These are phyloP conservation scores for Cerceris ruficornis DNA, from an alignment of 2,888 invertebrate species.

Conservation along the genomic window DNA sequence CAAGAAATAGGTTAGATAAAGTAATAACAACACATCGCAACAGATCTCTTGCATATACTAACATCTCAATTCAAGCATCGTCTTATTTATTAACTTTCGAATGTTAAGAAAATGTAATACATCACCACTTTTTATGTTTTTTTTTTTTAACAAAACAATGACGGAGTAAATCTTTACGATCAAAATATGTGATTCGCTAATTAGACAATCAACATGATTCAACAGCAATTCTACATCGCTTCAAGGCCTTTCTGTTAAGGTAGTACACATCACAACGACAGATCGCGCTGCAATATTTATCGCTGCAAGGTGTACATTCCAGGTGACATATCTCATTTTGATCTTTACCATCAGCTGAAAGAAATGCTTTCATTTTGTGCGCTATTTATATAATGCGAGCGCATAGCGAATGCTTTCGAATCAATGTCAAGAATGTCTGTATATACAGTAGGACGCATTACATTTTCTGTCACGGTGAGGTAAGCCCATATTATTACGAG, in stretches of 20 bases:
- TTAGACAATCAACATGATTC: slow-evolving; percentile 10
- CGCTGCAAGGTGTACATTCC: slow-evolving; percentile 3
- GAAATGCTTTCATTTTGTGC: background rate
- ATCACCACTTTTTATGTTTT: background rate
- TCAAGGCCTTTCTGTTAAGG: background rate
- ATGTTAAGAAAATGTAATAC: background rate
- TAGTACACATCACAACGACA: slow-evolving; percentile 44
- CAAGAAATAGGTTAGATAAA: slow-evolving; percentile 58
- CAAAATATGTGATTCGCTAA: background rate
- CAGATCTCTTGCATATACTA: background rate
- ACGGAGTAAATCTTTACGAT: background rate
- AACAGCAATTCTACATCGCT: slow-evolving; percentile 27
- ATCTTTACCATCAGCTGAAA: background rate
- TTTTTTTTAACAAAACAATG: background rate
- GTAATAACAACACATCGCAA: slow-evolving; percentile 43
- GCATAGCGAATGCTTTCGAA: background rate
- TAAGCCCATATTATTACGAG: slow-evolving; percentile 25
- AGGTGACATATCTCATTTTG: slow-evolving; percentile 11
- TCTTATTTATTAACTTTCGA: background rate
- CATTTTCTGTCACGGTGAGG: slow-evolving; percentile 15
- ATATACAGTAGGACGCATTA: background rate
- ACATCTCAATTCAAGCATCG: background rate
- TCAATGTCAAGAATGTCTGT: background rate
- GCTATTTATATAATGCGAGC: background rate
- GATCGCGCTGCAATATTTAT: slow-evolving; percentile 55